A percentile compares a stretch with the other conserved stretches of the same genome.
phyloP scores from a whole-genome alignment of 1,140 invertebrate species.

The Cyphomyrmex costatus region DNA sequence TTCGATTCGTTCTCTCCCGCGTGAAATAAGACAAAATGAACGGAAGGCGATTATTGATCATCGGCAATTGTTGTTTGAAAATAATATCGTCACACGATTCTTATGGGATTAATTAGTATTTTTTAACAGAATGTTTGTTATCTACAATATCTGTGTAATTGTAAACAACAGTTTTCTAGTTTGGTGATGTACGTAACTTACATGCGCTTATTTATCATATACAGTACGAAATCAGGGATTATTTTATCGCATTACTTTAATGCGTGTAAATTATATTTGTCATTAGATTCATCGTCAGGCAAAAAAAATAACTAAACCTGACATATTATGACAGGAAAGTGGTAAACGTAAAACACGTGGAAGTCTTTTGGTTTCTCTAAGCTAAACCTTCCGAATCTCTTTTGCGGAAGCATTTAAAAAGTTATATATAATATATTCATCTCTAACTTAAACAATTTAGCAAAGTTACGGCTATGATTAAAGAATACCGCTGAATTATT shows the following conservation, averaged over 20 bases:
- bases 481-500: not conserved
- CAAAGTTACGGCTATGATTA: not conserved
- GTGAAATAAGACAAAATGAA: slow-evolving; percentile 31
- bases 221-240: not conserved
- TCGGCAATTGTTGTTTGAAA: not conserved
- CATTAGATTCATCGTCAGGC: not conserved
- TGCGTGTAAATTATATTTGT: slow-evolving; percentile 35
- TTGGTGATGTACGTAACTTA: slow-evolving; percentile 15
- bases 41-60: not conserved
- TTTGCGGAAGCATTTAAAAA: not conserved
- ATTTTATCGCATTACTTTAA: slow-evolving; percentile 25
- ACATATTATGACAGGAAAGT: not conserved
- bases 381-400: not conserved
- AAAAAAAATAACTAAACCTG: not conserved
- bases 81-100: not conserved
- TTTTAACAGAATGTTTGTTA: slow-evolving; percentile 8
- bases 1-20: slow-evolving; percentile 4
- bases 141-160: not conserved
- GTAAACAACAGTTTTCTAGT: not conserved
- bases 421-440: not conserved
- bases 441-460: not conserved
- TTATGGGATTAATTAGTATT: slow-evolving; percentile 8
- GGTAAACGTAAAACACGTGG: not conserved
- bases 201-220: not conserved
- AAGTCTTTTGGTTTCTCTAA: not conserved